Conservation (phyloP, 2,113 vertebrate genomes). For the Hydropotes inermis region DNA sequence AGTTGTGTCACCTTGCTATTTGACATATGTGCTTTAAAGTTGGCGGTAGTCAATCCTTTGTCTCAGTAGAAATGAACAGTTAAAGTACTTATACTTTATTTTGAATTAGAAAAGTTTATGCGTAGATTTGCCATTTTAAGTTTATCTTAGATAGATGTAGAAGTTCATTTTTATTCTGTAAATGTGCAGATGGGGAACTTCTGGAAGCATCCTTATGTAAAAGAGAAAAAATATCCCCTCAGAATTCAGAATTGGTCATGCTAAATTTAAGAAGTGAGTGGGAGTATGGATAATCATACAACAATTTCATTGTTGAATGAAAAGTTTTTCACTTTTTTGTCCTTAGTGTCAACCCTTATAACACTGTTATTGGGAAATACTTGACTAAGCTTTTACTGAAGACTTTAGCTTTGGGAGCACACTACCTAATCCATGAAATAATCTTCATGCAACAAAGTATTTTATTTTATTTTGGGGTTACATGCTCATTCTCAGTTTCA, state of each 20-base stretch:
- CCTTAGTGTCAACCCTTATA: background rate
- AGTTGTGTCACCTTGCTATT: background rate
- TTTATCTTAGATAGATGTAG: background rate
- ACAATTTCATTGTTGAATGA: background rate
- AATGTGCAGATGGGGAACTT: background rate
- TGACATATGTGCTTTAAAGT: background rate
- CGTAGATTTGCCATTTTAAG: background rate
- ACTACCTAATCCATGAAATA: background rate
- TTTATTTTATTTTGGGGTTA: slow-evolving; percentile 16
- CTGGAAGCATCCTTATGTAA: background rate
- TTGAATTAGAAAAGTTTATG: background rate
- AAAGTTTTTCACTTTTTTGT: background rate
- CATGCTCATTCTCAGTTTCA: background rate
- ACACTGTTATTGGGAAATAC: background rate
- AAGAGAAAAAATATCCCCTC: background rate
- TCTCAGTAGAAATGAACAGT: background rate
- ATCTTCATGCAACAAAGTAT: background rate
- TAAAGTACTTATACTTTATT: background rate
- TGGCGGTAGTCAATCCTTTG: background rate
- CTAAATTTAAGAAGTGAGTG: background rate
- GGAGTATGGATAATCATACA: background rate
- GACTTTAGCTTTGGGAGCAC: background rate
- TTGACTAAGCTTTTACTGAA: background rate
- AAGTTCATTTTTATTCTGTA: slow-evolving; percentile 36
- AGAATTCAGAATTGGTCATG: background rate